Percentiles rank a stretch among this genome's conserved stretches.
phyloP scores from a whole-genome alignment of 2,113 vertebrate species.

The Stigmatopora argus region DNA sequence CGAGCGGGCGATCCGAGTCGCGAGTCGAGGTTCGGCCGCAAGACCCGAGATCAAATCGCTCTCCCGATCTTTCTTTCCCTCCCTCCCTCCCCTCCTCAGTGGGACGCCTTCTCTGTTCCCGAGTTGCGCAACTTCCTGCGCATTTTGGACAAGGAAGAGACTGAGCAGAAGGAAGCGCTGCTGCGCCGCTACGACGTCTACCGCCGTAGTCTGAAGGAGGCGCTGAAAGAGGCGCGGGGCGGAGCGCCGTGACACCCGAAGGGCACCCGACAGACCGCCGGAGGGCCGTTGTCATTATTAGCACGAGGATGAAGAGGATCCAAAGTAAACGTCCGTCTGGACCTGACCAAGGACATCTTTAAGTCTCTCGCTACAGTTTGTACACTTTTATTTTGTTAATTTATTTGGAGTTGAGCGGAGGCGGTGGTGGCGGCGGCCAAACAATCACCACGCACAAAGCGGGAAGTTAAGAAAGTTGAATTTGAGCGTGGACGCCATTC shows the following conservation, averaged over 20 bases:
- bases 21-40: background rate
- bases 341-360: constrained; percentile 32
- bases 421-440: constrained; percentile 23
- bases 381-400: constrained; percentile 69
- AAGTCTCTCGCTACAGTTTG: constrained; percentile 65
- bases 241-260: background rate
- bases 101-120: constrained; percentile 93
- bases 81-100: constrained; percentile 62
- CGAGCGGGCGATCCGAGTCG: background rate
- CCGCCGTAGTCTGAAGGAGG: constrained; percentile 82
- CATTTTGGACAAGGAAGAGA: constrained; percentile 91
- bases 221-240: constrained; percentile 67
- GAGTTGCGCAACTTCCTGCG: constrained; percentile 93
- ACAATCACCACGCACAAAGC: constrained; percentile 30
- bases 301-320: background rate
- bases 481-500: background rate
- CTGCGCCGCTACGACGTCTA: constrained; percentile 78
- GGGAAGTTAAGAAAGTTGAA: background rate
- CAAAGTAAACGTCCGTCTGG: background rate
- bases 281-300: background rate
- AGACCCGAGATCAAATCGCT: background rate
- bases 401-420: constrained; percentile 45
- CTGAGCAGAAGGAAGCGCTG: constrained; percentile 78
- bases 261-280: constrained; percentile 61
- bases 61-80: background rate